Evolutionary conservation across 2,888 invertebrate genomes (phyloP).

Genomic region (Drosophila macrospina): DNA sequence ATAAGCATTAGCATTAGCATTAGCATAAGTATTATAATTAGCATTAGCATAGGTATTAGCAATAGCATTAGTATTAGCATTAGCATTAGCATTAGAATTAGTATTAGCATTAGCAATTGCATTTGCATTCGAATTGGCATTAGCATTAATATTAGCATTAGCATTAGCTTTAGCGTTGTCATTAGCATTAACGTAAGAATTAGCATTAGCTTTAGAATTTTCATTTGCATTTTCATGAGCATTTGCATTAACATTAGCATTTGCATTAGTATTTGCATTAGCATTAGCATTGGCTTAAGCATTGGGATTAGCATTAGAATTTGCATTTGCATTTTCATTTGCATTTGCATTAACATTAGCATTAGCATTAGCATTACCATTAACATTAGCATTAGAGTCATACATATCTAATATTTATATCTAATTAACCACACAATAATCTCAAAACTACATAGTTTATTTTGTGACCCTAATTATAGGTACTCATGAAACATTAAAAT

Average conservation of each 20-base stretch:
- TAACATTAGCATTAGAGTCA: no score
- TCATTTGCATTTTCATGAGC: neutral
- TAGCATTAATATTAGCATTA: conserved; percentile 1
- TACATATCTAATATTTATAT: no score
- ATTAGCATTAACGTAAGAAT: neutral
- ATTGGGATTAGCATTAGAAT: neutral
- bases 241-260: neutral
- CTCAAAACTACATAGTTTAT: no score
- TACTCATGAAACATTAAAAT: no score
- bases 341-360: neutral
- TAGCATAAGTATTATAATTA: conserved; percentile 4
- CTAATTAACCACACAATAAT: no score
- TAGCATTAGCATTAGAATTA: conserved; percentile 1
- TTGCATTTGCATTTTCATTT: neutral
- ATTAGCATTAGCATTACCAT: neutral
- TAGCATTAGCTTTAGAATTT: neutral
- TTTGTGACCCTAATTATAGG: no score
- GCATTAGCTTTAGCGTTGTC: neutral
- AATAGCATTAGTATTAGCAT: neutral
- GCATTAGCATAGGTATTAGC: conserved; percentile 7
- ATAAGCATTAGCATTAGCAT: conserved; percentile 4
- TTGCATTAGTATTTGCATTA: neutral
- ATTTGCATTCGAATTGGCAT: conserved; percentile 1
- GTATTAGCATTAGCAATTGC: neutral
- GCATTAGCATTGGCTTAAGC: neutral